These are phyloP conservation scores for Linnaemya vulpina DNA, from an alignment of 2,888 invertebrate species.

Conservation along the genomic window DNA sequence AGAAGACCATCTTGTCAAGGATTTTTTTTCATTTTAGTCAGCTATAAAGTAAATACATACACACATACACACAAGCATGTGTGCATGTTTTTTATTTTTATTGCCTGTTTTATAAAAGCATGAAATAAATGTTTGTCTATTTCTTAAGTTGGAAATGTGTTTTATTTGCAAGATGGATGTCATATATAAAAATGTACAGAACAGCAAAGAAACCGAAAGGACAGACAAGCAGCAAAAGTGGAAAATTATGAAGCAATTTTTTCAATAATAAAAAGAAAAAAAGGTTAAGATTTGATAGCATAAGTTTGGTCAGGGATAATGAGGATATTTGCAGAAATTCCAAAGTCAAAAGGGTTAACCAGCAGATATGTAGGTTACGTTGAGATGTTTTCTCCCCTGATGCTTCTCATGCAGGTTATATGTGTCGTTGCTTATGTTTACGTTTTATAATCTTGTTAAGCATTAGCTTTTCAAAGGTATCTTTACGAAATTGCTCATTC, in stretches of 20 bases:
- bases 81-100: not conserved
- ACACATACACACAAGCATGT: too few relatives aligned
- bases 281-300: slow-evolving; percentile 65
- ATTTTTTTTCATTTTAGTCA: too few relatives aligned
- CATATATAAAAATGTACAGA: slow-evolving; percentile 30
- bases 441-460: slow-evolving; percentile 15
- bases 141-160: slow-evolving; percentile 33
- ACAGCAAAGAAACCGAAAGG: not conserved
- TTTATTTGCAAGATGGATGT: slow-evolving; percentile 47
- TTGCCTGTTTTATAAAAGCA: not conserved
- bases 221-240: not conserved
- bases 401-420: not conserved
- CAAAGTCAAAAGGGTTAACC: slow-evolving; percentile 68
- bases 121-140: not conserved
- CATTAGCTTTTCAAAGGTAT: slow-evolving; percentile 48
- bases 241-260: slow-evolving; percentile 32
- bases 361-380: slow-evolving; percentile 45
- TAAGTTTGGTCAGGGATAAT: slow-evolving; percentile 72
- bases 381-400: not conserved
- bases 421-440: slow-evolving; percentile 5
- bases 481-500: slow-evolving; percentile 29
- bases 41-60: too few relatives aligned
- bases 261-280: slow-evolving; percentile 65
- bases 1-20: too few relatives aligned
- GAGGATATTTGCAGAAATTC: slow-evolving; percentile 69